These are phyloP conservation scores for Coccyzus lansbergi DNA, from an alignment of 2,797 vertebrate species.

Conservation along the genomic window DNA sequence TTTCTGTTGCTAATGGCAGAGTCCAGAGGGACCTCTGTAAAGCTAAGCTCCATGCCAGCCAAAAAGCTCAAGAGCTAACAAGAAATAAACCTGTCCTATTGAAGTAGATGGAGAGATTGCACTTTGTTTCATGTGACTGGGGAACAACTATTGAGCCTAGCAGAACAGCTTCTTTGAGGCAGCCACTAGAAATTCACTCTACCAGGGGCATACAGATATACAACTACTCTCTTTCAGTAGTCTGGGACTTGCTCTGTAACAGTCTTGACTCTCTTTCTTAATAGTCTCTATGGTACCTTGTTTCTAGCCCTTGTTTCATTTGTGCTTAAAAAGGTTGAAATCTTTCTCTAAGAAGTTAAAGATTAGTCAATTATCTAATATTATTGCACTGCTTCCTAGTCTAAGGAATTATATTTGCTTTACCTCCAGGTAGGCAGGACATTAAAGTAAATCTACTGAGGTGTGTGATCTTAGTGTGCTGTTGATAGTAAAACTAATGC, in stretches of 20 bases:
- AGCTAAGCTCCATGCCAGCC: background rate
- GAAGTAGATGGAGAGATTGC: background rate
- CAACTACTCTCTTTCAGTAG: background rate
- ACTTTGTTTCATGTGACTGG: background rate
- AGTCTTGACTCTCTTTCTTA: background rate
- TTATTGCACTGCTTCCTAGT: background rate
- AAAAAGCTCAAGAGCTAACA: background rate
- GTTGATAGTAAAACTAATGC: background rate
- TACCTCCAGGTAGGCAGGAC: background rate
- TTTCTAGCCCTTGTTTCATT: background rate
- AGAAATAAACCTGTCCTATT: background rate
- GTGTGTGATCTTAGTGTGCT: background rate
- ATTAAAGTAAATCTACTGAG: background rate
- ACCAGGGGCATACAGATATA: too few species aligned
- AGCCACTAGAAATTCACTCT: background rate
- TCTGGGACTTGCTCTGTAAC: background rate
- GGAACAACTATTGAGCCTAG: background rate
- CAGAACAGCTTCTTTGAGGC: background rate
- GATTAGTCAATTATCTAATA: background rate
- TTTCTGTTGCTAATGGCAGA: background rate
- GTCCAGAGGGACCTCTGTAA: background rate
- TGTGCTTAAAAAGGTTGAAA: background rate
- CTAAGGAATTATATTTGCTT: background rate
- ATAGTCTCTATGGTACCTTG: background rate
- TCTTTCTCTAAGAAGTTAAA: background rate